Percentiles rank a stretch among this genome's conserved stretches.
Conservation (phyloP, 2,888 invertebrate species). For the Brenthis daphne region DNA sequence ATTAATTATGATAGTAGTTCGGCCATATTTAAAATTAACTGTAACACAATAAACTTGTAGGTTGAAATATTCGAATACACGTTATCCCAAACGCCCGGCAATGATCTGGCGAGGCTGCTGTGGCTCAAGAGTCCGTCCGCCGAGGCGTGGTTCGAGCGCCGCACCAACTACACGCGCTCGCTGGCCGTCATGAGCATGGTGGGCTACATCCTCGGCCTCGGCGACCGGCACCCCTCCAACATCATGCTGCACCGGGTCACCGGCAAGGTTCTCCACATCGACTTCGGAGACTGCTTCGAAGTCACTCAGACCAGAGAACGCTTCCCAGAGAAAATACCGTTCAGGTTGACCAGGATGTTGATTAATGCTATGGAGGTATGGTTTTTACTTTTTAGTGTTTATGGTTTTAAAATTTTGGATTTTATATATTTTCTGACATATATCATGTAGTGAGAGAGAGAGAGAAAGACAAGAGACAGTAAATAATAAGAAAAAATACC, state of each 20-base stretch:
- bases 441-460: not conserved
- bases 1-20: not conserved
- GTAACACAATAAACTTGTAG: slow-evolving; percentile 43
- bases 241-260: slow-evolving; percentile 98
- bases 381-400: slow-evolving; percentile 91
- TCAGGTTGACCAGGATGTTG: slow-evolving; percentile 98
- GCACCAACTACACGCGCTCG: slow-evolving; percentile 99
- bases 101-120: slow-evolving; percentile 94
- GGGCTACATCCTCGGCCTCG: slow-evolving; percentile 97
- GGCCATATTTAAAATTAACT: not conserved
- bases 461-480: no score
- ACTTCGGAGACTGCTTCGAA: slow-evolving; percentile 99
- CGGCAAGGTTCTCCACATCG: slow-evolving; percentile 99
- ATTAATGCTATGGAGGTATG: slow-evolving; percentile 97
- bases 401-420: slow-evolving; percentile 86
- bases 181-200: slow-evolving; percentile 99
- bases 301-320: slow-evolving; percentile 99
- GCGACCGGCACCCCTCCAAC: slow-evolving; percentile 99
- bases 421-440: not conserved
- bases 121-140: slow-evolving; percentile 99
- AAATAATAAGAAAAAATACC: no score
- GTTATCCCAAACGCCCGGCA: slow-evolving; percentile 95
- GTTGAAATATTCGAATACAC: slow-evolving; percentile 99
- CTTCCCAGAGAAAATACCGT: slow-evolving; percentile 99
- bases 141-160: slow-evolving; percentile 99